Evolutionary conservation across 2,113 vertebrate species (phyloP), one percentile per base, ranked within the genome.

Genomic region (Haplotaxodon microlepis): DNA sequence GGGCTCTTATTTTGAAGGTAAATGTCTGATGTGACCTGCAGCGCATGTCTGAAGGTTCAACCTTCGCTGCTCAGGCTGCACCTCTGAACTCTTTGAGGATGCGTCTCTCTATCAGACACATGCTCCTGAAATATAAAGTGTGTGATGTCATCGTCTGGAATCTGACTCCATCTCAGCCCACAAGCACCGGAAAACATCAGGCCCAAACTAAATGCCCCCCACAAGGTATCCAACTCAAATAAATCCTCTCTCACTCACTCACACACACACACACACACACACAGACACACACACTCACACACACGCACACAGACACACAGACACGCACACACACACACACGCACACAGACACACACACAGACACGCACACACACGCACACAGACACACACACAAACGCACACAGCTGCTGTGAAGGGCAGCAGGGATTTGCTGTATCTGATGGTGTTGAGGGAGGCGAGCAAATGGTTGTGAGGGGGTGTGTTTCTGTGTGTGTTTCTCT

Each of bases 291-390:
- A 36, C 6, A 53, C 1, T 1, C 4, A 27, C 3, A 14, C 3
- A 2, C 0, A 45, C 3, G 14, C 1, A 1, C 0, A 2, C 0
- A 2, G 1, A 17, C 2, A 8, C 1, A 4, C 9, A 34, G 1
- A 4, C 2, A 19, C 2, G 1, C 3, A 3, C 4, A 1, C 2
- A 7, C 9, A 7, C 12, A 57, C 0, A 19, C 2, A 7, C 4
- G 12, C 2, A 1, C 2, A 2, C 4, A 21, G 4, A 12, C 53
- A 59, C 4, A 4, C 7, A 16, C 24, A 14, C 3, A 9, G 4
- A 3, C 21, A 42, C 0, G 9, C 0, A 36, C 1, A 5, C 0
- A 3, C 1, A 8, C 2, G 4, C 0, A 5, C 9, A 34, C 1
- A 7, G 2, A 34, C 3, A 2, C 3, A 3, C 2, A 3, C 4